Conservation (phyloP, 2,797 vertebrate species). For the Channallabes apus region DNA sequence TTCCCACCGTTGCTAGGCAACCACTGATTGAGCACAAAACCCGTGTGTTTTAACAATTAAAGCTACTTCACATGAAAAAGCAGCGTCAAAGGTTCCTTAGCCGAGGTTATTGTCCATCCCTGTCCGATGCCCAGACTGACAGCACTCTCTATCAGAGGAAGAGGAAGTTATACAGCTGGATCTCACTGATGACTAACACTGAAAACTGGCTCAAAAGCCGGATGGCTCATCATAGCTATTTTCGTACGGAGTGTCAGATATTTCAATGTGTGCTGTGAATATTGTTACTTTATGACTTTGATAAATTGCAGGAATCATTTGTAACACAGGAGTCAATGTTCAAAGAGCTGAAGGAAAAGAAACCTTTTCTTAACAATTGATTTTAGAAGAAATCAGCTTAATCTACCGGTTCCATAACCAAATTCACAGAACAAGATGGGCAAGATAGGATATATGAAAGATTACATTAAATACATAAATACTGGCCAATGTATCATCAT, state of each 20-base stretch:
- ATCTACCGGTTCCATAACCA: not conserved
- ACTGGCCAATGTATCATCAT: too few species aligned
- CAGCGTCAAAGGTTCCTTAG: conserved; percentile 64
- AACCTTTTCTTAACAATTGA: not conserved
- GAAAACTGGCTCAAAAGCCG: not conserved
- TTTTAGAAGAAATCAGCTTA: not conserved
- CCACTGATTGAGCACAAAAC: conserved; percentile 72
- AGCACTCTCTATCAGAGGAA: conserved; percentile 27
- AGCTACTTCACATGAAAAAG: conserved; percentile 70
- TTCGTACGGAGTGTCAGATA: not conserved
- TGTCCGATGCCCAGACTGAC: conserved; percentile 25
- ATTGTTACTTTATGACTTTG: conserved; percentile 8
- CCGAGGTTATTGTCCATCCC: conserved; percentile 40
- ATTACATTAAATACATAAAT: too few species aligned
- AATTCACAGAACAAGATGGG: not conserved
- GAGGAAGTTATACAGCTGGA: conserved; percentile 31
- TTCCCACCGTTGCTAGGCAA: conserved; percentile 72
- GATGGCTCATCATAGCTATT: conserved; percentile 10
- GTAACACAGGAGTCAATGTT: not conserved
- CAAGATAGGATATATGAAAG: too few species aligned
- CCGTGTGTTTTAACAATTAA: conserved; percentile 75
- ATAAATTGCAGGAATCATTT: conserved; percentile 12
- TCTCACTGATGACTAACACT: conserved; percentile 22
- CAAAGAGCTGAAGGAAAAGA: not conserved
- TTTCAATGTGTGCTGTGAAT: conserved; percentile 12